Evolutionary conservation across 2,797 vertebrate genomes (phyloP).

Genomic region (Peromyscus aztecus): DNA sequence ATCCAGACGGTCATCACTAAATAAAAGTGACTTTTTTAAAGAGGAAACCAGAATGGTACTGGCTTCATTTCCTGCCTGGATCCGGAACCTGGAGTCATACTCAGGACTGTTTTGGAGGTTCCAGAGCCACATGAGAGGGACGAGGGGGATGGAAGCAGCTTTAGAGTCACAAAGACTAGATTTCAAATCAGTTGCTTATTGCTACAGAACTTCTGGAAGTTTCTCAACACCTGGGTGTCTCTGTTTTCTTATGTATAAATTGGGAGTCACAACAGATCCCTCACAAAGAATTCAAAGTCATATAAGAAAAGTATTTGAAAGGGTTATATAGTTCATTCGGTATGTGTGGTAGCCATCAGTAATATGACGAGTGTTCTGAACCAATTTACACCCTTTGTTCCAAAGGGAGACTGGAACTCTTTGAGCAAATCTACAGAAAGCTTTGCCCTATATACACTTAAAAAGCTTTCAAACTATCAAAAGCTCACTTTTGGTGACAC

Average conservation of each 20-base stretch:
- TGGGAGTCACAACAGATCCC: constrained; percentile 41
- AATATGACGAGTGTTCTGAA: constrained; percentile 20
- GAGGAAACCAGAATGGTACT: neutral
- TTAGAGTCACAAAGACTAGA: neutral
- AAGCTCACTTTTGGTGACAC: constrained; percentile 53
- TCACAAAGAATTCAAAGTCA: constrained; percentile 44
- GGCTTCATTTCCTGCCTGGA: neutral
- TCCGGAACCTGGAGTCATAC: neutral
- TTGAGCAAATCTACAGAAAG: constrained; percentile 69
- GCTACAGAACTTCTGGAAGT: neutral
- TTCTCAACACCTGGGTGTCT: neutral
- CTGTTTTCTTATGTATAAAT: constrained; percentile 53
- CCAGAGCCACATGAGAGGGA: neutral
- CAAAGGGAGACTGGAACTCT: constrained; percentile 57
- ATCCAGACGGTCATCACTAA: neutral
- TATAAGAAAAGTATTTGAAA: neutral
- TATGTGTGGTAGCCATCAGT: neutral
- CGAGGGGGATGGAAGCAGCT: neutral
- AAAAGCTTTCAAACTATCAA: constrained; percentile 68
- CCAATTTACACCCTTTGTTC: constrained; percentile 59
- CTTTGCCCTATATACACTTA: constrained; percentile 61
- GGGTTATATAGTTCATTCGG: neutral
- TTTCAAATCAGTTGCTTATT: constrained; percentile 5
- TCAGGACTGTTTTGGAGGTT: neutral
- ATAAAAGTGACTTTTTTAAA: constrained; percentile 4